phyloP scores from a whole-genome alignment of 2,888 invertebrate genomes.

The Euplagia quadripunctaria region DNA sequence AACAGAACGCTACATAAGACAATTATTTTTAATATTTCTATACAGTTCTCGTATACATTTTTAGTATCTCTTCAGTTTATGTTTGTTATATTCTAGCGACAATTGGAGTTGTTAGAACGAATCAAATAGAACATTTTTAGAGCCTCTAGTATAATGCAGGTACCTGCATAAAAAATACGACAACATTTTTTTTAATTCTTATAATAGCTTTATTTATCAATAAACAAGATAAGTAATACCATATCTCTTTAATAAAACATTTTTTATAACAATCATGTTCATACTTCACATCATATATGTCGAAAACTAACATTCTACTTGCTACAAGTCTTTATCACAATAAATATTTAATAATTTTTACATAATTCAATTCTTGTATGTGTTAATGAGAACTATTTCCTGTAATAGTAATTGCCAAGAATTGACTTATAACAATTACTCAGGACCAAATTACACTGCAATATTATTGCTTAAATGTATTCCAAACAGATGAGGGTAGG shows the following conservation, averaged over 20 bases:
- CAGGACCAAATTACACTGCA: neutral
- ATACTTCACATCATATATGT: slow-evolving; percentile 35
- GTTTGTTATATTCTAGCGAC: neutral
- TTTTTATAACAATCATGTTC: slow-evolving; percentile 41
- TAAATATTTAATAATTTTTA: slow-evolving; percentile 29
- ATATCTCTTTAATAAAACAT: slow-evolving; percentile 49
- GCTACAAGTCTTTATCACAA: slow-evolving; percentile 53
- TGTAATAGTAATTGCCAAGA: neutral
- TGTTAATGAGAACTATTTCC: neutral
- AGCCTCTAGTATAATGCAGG: neutral
- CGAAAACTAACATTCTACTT: slow-evolving; percentile 42
- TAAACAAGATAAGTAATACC: slow-evolving; percentile 44
- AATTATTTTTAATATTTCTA: too few relatives aligned
- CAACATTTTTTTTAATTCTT: slow-evolving; percentile 20
- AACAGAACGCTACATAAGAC: too few relatives aligned
- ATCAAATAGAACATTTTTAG: too few relatives aligned
- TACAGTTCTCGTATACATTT: too few relatives aligned
- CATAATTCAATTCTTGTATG: slow-evolving; percentile 9
- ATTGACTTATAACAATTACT: neutral
- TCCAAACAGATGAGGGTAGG: neutral
- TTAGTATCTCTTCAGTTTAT: neutral
- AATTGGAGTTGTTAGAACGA: neutral
- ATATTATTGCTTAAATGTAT: neutral
- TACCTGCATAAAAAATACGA: neutral
- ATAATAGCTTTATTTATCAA: slow-evolving; percentile 39